Evolutionary conservation across 2,888 invertebrate species (phyloP).

Genomic region (Pyrocoelia pectoralis): DNA sequence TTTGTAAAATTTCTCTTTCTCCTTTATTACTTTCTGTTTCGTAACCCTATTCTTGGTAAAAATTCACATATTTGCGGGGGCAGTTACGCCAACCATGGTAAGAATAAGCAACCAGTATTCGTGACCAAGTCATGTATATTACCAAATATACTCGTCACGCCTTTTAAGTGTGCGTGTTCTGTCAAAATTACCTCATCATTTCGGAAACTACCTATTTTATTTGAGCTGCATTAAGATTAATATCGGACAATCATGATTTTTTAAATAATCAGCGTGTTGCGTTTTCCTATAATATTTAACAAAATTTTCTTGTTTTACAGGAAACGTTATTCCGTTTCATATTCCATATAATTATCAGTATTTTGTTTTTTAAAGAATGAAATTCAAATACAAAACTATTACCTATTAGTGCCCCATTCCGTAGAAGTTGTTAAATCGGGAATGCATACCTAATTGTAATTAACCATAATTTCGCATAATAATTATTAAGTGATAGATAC

Average conservation of each 20-base stretch:
- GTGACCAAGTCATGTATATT: conserved; percentile 49
- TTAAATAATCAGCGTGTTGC: conserved; percentile 34
- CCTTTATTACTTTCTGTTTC: neutral
- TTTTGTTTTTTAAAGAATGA: neutral
- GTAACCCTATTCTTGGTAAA: neutral
- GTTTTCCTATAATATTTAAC: conserved; percentile 29
- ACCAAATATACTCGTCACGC: conserved; percentile 50
- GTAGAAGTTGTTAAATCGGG: too few relatives aligned
- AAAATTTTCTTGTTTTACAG: conserved; percentile 14
- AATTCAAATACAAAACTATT: too few relatives aligned
- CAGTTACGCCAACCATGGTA: conserved; percentile 16
- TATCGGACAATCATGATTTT: conserved; percentile 51
- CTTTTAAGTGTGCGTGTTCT: conserved; percentile 53
- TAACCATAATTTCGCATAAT: too few relatives aligned
- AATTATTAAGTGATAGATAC: too few relatives aligned
- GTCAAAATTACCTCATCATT: conserved; percentile 54
- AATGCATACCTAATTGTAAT: too few relatives aligned
- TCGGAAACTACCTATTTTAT: conserved; percentile 51
- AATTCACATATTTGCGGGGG: neutral
- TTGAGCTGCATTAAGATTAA: conserved; percentile 51
- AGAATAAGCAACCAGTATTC: conserved; percentile 34
- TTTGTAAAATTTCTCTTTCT: neutral
- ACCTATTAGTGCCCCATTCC: too few relatives aligned
- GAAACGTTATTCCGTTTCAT: neutral
- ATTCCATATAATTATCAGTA: conserved; percentile 2